These are phyloP conservation scores for Blastomussa wellsi DNA, from an alignment of 92 coral and sea anemone species.

Conservation along the genomic window DNA sequence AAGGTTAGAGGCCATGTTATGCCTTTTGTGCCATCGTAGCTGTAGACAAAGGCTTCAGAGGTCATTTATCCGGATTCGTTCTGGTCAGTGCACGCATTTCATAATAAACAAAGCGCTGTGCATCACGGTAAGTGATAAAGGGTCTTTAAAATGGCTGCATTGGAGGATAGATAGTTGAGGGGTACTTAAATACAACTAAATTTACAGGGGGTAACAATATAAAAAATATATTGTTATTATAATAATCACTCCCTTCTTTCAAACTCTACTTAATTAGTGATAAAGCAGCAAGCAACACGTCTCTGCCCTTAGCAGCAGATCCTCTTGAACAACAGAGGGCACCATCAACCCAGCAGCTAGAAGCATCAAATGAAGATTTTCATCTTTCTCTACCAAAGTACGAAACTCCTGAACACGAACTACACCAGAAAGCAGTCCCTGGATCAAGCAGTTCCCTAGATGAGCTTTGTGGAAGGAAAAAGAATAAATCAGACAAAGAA, in stretches of 20 bases:
- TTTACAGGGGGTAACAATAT: too few species aligned
- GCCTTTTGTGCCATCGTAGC: too few species aligned
- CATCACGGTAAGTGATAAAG: too few species aligned
- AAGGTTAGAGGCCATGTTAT: too few species aligned
- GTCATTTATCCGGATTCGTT: too few species aligned
- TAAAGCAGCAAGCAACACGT: conserved; percentile 13
- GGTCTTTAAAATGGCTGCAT: too few species aligned
- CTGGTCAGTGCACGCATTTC: too few species aligned
- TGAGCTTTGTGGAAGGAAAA: conserved; percentile 60
- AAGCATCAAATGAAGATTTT: conserved; percentile 59
- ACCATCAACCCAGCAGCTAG: conserved; percentile 31
- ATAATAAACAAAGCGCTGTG: too few species aligned
- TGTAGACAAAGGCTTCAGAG: too few species aligned
- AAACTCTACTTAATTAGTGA: conserved; percentile 10
- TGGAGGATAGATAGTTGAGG: too few species aligned
- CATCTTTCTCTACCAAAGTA: conserved; percentile 57
- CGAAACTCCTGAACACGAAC: conserved; percentile 49
- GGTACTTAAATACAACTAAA: too few species aligned
- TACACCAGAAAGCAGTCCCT: conserved; percentile 42
- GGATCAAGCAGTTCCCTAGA: conserved; percentile 71
- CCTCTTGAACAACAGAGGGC: conserved; percentile 11
- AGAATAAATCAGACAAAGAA: conserved; percentile 17
- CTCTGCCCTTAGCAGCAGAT: conserved; percentile 15
- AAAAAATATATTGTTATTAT: too few species aligned
- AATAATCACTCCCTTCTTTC: neutral